Base-by-base conservation (phyloP, 2,888 invertebrate genomes). In the Amblyjoppa fuscipennis region DNA sequence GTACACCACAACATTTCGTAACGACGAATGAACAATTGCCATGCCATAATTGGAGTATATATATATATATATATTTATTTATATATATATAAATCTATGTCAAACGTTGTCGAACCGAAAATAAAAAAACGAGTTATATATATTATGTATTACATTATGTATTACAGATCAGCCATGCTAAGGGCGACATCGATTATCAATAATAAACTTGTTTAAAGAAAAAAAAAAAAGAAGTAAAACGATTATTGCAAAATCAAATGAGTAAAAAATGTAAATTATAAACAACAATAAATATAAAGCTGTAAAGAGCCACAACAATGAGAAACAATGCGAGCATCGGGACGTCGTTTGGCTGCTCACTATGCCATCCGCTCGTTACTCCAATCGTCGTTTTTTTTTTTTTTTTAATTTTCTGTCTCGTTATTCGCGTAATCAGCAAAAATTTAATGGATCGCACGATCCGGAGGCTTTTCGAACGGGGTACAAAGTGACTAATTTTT, bases 291-390 rank as follows among this genome's bases (percentile, higher is more conserved):
- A 49, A 93, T 93, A 80, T 83, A 85, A 94, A 94, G 93, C 94
- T 92, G 93, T 93, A 93, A 93, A 94, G 94, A 94, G 94, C 94
- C 94, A 94, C 94, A 94, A 94, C 94, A 94, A 94, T 94, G 94
- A 94, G 94, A 94, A 94, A 94, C 93, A 94, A 94, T 94, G 94
- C 93, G 94, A 94, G 93, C 93, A 94, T 92, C 91, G 90, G 91
- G 91, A 91, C 92, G 84, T 91, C 90, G 89, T 90, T 90, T 86
- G 83, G 90, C 89, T 87, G 87, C 90, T 91, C 92, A 89, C 92
- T 90, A 92, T 91, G 91, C 90, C 91, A 89, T 89, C 89, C 88
- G 90, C 91, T 81, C 84, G 81, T 80, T 76, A 71, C 66, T 68
- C 68, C 53, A 56, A n/a, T 77, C 74, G 20, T 73, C 28, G 20